These are phyloP conservation scores for Drosophila sp. DNA, from an alignment of 1,140 invertebrate species.

Conservation along the genomic window DNA sequence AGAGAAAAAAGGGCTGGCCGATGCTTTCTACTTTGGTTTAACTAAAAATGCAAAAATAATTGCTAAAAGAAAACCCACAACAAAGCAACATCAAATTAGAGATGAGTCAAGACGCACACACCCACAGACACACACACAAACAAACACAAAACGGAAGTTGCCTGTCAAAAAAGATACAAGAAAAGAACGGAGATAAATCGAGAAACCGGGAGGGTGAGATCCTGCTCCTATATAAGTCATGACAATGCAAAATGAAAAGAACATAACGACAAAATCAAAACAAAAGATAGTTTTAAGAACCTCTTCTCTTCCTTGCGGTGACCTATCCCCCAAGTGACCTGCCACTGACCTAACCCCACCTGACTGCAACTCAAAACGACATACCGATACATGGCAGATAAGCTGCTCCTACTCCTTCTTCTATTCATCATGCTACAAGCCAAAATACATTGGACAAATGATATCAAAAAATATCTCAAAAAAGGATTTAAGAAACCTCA, in stretches of 20 bases:
- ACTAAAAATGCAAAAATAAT: constrained; percentile 67
- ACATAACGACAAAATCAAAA: constrained; percentile 6
- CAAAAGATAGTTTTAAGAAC: constrained; percentile 5
- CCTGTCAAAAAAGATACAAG: constrained; percentile 3
- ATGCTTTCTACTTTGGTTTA: constrained; percentile 15
- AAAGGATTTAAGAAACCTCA: not conserved
- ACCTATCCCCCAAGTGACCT: not conserved
- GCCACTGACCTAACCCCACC: not conserved
- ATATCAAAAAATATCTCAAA: not conserved
- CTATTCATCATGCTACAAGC: not conserved
- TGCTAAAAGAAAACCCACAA: constrained; percentile 57
- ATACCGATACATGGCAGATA: not conserved
- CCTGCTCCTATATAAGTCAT: not conserved
- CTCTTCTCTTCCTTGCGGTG: not conserved
- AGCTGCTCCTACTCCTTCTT: not conserved
- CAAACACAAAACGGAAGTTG: constrained; percentile 18
- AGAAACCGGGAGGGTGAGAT: not conserved
- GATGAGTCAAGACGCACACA: constrained; percentile 12
- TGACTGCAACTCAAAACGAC: not conserved
- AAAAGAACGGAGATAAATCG: not conserved
- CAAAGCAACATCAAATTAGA: constrained; percentile 62
- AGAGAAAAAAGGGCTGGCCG: not conserved
- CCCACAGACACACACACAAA: not conserved
- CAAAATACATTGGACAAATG: not conserved
- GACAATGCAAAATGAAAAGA: constrained; percentile 7